Evolutionary conservation across 2,113 vertebrate genomes (phyloP).

Genomic region (Piaya cayana): DNA sequence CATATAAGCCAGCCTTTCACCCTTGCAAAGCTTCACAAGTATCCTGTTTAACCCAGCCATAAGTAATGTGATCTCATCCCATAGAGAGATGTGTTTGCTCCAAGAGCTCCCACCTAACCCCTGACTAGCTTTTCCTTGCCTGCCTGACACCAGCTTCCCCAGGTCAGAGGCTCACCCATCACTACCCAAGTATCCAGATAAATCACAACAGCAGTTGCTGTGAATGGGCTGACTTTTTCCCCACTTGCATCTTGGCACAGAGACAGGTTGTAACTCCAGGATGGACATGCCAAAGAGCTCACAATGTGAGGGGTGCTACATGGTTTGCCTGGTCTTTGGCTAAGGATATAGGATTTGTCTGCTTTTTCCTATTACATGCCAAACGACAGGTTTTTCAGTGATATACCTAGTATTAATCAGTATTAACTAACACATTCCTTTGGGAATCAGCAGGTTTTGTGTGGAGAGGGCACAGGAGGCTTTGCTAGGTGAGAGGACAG

Average conservation of each 20-base stretch:
- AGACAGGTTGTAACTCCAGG: background rate
- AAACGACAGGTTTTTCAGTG: background rate
- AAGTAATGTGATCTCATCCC: background rate
- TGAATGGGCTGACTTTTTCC: background rate
- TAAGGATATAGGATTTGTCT: background rate
- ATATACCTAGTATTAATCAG: background rate
- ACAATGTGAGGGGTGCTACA: background rate
- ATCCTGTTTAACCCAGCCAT: rapidly evolving
- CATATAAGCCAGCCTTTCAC: background rate
- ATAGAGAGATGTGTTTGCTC: background rate
- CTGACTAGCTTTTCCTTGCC: background rate
- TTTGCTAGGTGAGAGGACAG: background rate
- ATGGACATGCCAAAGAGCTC: background rate
- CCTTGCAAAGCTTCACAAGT: background rate
- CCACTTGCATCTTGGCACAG: rapidly evolving
- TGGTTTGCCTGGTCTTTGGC: background rate
- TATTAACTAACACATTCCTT: background rate
- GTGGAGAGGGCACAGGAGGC: background rate
- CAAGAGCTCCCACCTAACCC: background rate
- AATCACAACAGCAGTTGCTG: background rate
- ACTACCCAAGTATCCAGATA: background rate
- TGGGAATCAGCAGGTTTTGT: background rate
- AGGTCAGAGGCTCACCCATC: background rate
- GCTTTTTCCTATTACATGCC: background rate
- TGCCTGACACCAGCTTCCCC: background rate